phyloP scores from a whole-genome alignment of 2,113 vertebrate species.

The Chrysochloris asiatica region DNA sequence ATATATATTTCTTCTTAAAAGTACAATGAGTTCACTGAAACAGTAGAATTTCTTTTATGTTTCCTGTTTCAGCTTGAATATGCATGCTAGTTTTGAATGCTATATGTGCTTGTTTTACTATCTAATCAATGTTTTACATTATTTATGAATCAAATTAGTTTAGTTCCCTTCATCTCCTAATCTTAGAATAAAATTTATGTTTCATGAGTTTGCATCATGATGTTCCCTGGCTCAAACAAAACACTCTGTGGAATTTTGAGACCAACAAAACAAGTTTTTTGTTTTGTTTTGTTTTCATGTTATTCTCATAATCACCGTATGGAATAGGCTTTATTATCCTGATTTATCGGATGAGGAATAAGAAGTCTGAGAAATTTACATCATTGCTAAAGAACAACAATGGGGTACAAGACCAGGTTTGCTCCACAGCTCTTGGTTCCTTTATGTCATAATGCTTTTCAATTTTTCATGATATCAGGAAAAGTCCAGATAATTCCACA shows the following conservation, averaged over 20 bases:
- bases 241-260: constrained; percentile 17
- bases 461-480: neutral
- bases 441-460: neutral
- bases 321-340: neutral
- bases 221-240: constrained; percentile 15
- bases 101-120: constrained; percentile 47
- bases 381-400: neutral
- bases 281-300: neutral
- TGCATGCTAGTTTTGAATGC: constrained; percentile 29
- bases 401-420: neutral
- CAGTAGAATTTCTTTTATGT: neutral
- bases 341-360: constrained; percentile 9
- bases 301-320: neutral
- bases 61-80: constrained; percentile 37
- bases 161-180: neutral
- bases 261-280: neutral
- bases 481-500: neutral
- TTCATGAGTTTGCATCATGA: neutral
- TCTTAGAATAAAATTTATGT: constrained; percentile 53
- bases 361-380: constrained; percentile 27
- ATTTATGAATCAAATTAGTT: constrained; percentile 61
- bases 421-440: neutral
- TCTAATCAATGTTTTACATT: constrained; percentile 59
- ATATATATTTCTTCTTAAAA: no score
- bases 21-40: neutral